phyloP scores from a whole-genome alignment of 92 coral and sea anemone genomes.

The Zoanthus gigantus region DNA sequence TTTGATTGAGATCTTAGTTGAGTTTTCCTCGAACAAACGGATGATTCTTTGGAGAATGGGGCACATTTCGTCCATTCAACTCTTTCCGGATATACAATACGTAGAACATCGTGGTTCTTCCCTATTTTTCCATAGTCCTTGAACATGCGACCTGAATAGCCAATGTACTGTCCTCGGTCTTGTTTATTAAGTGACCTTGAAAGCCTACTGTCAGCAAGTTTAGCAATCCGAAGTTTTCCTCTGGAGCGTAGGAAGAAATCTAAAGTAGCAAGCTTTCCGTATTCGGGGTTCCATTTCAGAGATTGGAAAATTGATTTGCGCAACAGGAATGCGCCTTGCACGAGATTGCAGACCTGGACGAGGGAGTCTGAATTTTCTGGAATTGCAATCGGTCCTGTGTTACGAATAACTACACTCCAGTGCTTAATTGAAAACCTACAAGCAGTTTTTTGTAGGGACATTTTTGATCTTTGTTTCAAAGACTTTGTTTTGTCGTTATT shows the following conservation, averaged over 20 bases:
- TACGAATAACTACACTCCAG: conserved; percentile 39
- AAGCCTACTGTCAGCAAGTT: conserved; percentile 26
- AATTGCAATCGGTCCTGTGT: conserved; percentile 16
- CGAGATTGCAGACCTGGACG: conserved; percentile 22
- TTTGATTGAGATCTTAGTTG: background rate
- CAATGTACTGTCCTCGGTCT: conserved; percentile 11
- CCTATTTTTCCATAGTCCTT: conserved; percentile 41
- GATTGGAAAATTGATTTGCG: conserved; percentile 24
- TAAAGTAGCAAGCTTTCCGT: conserved; percentile 25
- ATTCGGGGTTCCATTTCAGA: conserved; percentile 32
- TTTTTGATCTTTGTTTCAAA: conserved; percentile 1
- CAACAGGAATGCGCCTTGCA: conserved; percentile 20
- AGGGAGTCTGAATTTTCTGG: conserved; percentile 21
- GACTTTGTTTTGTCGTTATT: background rate
- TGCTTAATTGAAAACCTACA: conserved; percentile 25
- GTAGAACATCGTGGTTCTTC: conserved; percentile 21
- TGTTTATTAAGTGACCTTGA: conserved; percentile 16
- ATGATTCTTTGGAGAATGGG: conserved; percentile 1
- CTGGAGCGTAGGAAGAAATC: conserved; percentile 40
- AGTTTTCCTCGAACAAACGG: background rate
- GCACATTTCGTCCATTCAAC: conserved; percentile 45
- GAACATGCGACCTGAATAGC: conserved; percentile 30
- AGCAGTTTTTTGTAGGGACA: conserved; percentile 12
- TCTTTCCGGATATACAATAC: conserved; percentile 26
- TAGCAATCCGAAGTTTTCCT: conserved; percentile 42